Base-by-base conservation (phyloP, 2,888 invertebrate genomes). In the Meiosimyza platycephala region DNA sequence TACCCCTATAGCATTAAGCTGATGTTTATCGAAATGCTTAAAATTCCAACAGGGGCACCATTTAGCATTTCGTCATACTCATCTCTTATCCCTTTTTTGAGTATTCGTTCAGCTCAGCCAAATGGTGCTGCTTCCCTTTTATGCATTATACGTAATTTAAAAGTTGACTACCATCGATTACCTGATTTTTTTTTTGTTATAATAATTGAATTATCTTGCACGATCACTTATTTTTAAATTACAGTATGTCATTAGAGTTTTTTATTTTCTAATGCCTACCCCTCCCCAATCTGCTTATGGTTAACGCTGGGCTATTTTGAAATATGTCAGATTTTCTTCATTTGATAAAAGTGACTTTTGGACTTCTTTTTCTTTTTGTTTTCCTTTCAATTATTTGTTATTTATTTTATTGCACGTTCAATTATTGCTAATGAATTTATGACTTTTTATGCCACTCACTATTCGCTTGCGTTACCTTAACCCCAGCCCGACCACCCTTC, bases 381-480 rank as follows among this genome's bases (percentile, higher is more conserved):
- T 52, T 55, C 55, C 40, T n/a, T 33, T 28, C 22, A n/a, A n/a
- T 50, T 16, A 15, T 33, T 80, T 40, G 40, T 62, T 51, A 50
- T 65, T 40, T 72, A 64, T 63, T 68, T 71, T 63, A 71, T 64
- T 52, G 62, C 71, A 57, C 64, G 55, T 69, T 76, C 63, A 69
- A 74, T 75, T 76, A 74, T 74, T 68, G 62, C 76, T 75, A 74
- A 74, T 75, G 60, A 75, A 75, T 75, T 75, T 72, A 75, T 71
- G 72, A 48, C 22, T 65, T 22, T 22, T 28, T 54, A 13, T 50
- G 69, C 40, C 40, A 40, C 40, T 40, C 70, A 57, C 28, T 60
- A 65, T 55, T 15, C 16, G 12, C 54, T 13, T 71, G 69, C 78
- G 79, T 77, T 80, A 80, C 77, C 80, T 79, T 82, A 79, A 79